A percentile compares a stretch with the other conserved stretches of the same genome.
These are phyloP conservation scores for Tribolium freemani DNA, from an alignment of 2,888 invertebrate species.

Conservation along the genomic window DNA sequence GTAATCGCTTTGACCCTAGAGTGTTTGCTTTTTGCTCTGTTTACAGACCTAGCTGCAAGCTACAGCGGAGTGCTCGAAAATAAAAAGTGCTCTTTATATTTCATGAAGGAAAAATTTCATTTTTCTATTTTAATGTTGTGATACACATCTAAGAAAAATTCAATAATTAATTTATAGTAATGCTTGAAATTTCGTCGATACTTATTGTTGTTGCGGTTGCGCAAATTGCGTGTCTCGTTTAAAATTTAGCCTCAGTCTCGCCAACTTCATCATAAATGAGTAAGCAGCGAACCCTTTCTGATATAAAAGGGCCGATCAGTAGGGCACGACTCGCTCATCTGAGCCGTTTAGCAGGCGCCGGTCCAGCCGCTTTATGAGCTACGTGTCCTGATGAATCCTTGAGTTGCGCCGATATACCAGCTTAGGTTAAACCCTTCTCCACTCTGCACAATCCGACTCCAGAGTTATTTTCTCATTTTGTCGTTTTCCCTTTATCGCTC, in stretches of 20 bases:
- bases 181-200: no score
- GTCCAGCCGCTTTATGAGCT: slow-evolving; percentile 48
- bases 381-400: slow-evolving; percentile 50
- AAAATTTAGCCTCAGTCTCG: no score
- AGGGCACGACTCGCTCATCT: slow-evolving; percentile 8
- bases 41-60: background rate
- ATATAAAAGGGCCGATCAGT: slow-evolving; percentile 8
- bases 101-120: no score
- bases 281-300: background rate
- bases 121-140: no score
- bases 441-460: slow-evolving; percentile 54
- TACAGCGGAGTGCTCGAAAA: no score
- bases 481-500: slow-evolving; percentile 55
- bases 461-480: slow-evolving; percentile 56
- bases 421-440: slow-evolving; percentile 54
- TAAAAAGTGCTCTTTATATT: no score
- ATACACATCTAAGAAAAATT: no score
- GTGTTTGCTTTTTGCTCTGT: background rate
- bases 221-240: no score
- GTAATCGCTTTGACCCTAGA: background rate
- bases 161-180: no score
- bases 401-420: slow-evolving; percentile 52
- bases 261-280: background rate
- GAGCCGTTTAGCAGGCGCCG: slow-evolving; percentile 31
- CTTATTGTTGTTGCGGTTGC: no score